Conservation (phyloP, 2,797 vertebrate genomes). For the Gallirallus australis region DNA sequence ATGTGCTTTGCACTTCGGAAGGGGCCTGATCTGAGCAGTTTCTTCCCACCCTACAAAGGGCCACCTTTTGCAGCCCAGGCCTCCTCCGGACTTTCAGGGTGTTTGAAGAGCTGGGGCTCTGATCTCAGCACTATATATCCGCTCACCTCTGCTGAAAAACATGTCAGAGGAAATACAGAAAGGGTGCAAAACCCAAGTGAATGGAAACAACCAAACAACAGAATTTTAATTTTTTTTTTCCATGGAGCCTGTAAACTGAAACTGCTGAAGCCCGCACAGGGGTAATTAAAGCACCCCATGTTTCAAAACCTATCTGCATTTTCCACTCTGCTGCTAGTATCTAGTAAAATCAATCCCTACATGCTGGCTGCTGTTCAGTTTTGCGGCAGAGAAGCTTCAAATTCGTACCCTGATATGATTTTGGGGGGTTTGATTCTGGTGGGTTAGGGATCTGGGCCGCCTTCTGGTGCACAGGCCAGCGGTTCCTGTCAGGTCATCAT, state of each 20-base stretch:
- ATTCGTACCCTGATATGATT: not conserved
- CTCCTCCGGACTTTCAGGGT: not conserved
- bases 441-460: not conserved
- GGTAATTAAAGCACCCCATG: not conserved
- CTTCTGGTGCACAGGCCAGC: not conserved
- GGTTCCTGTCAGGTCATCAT: not conserved
- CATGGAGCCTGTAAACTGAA: not conserved
- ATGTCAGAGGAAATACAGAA: not conserved
- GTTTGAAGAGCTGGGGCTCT: not conserved
- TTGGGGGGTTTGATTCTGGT: not conserved
- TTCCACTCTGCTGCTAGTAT: constrained; percentile 33
- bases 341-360: not conserved
- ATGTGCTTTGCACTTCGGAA: not conserved
- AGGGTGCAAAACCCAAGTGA: not conserved
- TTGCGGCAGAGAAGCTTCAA: not conserved
- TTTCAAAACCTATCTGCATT: constrained; percentile 23
- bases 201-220: constrained; percentile 30
- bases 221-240: not conserved
- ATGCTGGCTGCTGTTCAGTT: not conserved
- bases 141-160: not conserved
- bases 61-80: not conserved
- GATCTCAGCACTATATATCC: not conserved
- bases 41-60: not conserved
- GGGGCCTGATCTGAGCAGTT: not conserved
- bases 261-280: constrained; percentile 35